Percentiles rank a stretch among this genome's conserved stretches.
Evolutionary conservation across 2,797 vertebrate species (phyloP).

Genomic region (Sebastes goodei): DNA sequence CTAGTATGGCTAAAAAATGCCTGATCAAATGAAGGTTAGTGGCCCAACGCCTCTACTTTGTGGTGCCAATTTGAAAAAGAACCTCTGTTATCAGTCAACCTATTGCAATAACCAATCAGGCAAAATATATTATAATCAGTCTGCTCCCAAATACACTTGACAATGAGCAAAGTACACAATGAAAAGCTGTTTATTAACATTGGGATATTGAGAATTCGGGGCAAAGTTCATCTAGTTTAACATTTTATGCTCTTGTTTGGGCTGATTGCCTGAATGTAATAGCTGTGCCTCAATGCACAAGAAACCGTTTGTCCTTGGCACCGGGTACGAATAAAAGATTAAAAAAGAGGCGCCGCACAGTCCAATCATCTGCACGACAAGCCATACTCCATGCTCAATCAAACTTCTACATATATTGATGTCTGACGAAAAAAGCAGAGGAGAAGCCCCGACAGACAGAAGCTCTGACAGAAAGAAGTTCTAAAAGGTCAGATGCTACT

Average conservation of each 20-base stretch:
- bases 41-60: neutral
- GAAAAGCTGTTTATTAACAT: neutral
- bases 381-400: slow-evolving; percentile 16
- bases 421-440: neutral
- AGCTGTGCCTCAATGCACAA: slow-evolving; percentile 22
- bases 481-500: neutral
- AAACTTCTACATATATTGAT: slow-evolving; percentile 12
- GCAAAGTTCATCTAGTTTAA: neutral
- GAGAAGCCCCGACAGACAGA: neutral
- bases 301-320: slow-evolving; percentile 55
- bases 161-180: neutral
- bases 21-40: neutral
- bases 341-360: slow-evolving; percentile 2
- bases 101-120: slow-evolving; percentile 8
- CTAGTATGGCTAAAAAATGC: neutral
- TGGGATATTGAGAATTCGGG: neutral
- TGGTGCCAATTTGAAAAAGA: neutral
- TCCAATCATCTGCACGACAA: slow-evolving; percentile 10
- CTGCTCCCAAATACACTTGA: neutral
- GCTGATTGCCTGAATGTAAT: neutral
- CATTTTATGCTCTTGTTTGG: neutral
- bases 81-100: neutral
- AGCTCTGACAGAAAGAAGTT: neutral
- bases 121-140: slow-evolving; percentile 14
- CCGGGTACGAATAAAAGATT: slow-evolving; percentile 44